A percentile compares a stretch with the other conserved stretches of the same genome.
phyloP scores from a whole-genome alignment of 2,888 invertebrate genomes.

The Melipona beecheii region DNA sequence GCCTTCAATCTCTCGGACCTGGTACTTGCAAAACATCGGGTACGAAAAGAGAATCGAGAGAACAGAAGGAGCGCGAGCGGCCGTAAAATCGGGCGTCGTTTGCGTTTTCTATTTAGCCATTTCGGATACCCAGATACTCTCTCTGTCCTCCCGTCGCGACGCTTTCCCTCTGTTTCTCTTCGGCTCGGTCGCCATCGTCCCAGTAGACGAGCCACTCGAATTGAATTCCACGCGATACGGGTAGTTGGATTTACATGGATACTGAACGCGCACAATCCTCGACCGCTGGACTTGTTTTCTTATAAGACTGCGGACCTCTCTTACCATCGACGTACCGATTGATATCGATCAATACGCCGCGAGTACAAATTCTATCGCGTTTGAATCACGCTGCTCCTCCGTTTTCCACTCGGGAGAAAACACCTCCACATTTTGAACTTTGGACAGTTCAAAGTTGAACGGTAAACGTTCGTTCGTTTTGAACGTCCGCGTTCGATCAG shows the following conservation, averaged over 20 bases:
- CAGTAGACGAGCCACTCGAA: conserved; percentile 70
- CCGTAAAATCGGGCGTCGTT: conserved; percentile 81
- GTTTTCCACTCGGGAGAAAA: neutral
- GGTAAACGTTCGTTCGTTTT: too few relatives aligned
- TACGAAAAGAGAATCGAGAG: conserved; percentile 49
- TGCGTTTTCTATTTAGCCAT: conserved; percentile 82
- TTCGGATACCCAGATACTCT: conserved; percentile 71
- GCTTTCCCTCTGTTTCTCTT: conserved; percentile 47
- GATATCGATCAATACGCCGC: conserved; percentile 51
- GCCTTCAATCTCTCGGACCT: neutral
- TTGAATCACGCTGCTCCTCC: neutral
- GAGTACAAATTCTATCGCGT: conserved; percentile 38
- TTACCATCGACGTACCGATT: conserved; percentile 61
- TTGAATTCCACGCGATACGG: conserved; percentile 77
- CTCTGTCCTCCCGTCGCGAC: conserved; percentile 48
- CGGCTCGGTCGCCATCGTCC: conserved; percentile 64
- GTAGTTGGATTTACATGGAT: conserved; percentile 75
- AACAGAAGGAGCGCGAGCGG: conserved; percentile 73
- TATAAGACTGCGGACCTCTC: conserved; percentile 53
- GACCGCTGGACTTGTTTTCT: conserved; percentile 56
- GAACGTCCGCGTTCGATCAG: too few relatives aligned
- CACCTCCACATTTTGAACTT: too few relatives aligned
- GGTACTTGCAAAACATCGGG: too few relatives aligned
- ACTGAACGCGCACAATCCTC: conserved; percentile 63
- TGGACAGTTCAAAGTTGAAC: too few relatives aligned